Conservation (phyloP, 37 sponge, comb jelly and placozoan species). For the Aplysina aerophoba region DNA sequence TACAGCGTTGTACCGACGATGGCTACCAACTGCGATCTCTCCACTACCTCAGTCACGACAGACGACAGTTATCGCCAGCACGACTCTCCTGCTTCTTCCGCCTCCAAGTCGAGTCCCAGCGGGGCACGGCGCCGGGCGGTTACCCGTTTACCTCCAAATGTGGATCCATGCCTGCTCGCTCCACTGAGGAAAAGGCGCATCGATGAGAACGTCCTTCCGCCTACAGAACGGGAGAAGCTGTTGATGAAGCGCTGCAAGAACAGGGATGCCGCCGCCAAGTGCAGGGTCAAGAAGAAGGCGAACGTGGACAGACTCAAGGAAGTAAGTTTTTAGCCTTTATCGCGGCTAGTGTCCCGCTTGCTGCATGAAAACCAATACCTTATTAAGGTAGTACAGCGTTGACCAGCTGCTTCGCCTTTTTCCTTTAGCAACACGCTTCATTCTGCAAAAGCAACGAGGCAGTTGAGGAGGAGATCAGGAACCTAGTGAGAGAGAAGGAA, state of each 20-base stretch:
- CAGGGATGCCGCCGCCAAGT: conserved; percentile 96
- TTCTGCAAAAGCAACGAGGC: neutral
- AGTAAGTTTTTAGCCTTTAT: conserved; percentile 7
- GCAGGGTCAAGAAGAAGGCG: conserved; percentile 87
- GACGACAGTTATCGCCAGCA: conserved; percentile 17
- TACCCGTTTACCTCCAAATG: conserved; percentile 1
- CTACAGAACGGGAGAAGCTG: conserved; percentile 82
- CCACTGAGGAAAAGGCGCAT: conserved; percentile 83
- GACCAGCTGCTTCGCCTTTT: neutral
- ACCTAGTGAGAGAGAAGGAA: conserved; percentile 18
- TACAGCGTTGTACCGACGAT: conserved; percentile 20
- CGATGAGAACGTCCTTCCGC: conserved; percentile 64
- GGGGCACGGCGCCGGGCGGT: neutral
- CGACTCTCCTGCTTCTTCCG: conserved; percentile 7
- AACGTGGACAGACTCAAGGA: conserved; percentile 40
- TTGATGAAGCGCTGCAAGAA: conserved; percentile 90
- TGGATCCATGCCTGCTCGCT: conserved; percentile 50
- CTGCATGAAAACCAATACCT: too few relatives aligned
- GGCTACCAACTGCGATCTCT: neutral
- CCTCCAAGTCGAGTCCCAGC: neutral
- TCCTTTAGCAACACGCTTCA: neutral
- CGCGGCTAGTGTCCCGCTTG: too few relatives aligned
- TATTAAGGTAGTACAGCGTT: neutral
- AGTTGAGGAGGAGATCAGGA: neutral
- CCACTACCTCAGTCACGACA: conserved; percentile 12